These are phyloP conservation scores for Botia almorhae DNA, from an alignment of 2,797 vertebrate species.

Conservation along the genomic window DNA sequence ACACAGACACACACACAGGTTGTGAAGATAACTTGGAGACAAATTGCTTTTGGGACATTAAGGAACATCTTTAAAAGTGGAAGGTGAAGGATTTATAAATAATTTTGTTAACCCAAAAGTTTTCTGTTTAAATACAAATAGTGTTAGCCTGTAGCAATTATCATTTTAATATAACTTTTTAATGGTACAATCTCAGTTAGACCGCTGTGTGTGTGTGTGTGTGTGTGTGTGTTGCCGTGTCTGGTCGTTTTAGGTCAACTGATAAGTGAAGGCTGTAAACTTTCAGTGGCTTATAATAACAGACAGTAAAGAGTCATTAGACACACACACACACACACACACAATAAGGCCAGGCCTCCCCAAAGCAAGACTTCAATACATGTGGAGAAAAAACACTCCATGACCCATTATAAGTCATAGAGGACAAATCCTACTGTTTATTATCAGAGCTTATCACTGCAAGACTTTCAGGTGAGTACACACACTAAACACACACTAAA, in stretches of 20 bases:
- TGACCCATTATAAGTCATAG: neutral
- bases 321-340: neutral
- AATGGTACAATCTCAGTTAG: neutral
- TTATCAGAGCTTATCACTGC: slow-evolving; percentile 19
- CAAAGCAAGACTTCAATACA: slow-evolving; percentile 3
- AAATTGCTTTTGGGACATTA: no score
- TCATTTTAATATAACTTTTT: neutral
- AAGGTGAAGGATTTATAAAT: no score
- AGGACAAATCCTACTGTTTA: slow-evolving; percentile 22
- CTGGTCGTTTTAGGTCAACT: slow-evolving; percentile 9
- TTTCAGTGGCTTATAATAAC: slow-evolving; percentile 40
- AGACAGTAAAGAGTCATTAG: slow-evolving; percentile 21
- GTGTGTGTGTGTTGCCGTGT: neutral
- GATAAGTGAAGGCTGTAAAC: slow-evolving; percentile 20
- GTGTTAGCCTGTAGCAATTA: neutral
- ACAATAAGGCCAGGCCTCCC: neutral
- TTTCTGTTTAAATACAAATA: neutral
- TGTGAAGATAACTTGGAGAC: neutral
- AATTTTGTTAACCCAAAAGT: neutral
- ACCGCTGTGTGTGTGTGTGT: neutral
- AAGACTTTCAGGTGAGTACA: slow-evolving; percentile 10
- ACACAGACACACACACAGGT: neutral
- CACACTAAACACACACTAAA: neutral
- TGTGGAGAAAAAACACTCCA: neutral
- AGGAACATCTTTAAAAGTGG: no score